Percentiles rank a stretch among this genome's conserved stretches.
phyloP scores from a whole-genome alignment of 2,113 vertebrate species.

The Rhinichthys klamathensis region DNA sequence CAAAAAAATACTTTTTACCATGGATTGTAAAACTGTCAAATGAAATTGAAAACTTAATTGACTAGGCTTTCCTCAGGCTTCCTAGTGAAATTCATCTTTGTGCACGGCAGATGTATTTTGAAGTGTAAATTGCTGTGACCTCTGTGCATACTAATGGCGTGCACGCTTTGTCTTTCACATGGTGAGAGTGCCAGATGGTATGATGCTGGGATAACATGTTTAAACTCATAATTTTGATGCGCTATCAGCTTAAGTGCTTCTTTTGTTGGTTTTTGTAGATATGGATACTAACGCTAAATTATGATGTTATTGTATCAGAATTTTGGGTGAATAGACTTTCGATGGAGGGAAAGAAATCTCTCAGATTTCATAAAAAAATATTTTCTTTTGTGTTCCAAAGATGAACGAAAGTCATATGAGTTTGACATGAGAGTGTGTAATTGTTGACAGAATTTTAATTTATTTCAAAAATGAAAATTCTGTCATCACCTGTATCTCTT shows the following conservation, averaged over 20 bases:
- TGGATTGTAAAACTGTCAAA: conserved; percentile 58
- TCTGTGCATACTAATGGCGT: conserved; percentile 35
- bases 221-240: conserved; percentile 1
- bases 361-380: no score
- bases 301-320: neutral
- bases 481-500: no score
- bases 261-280: neutral
- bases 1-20: conserved; percentile 23
- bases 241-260: neutral
- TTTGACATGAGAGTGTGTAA: no score
- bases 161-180: neutral
- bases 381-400: no score
- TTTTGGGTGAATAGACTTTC: no score
- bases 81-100: conserved; percentile 35
- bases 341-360: no score
- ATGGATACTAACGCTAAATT: conserved; percentile 23
- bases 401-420: no score
- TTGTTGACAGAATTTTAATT: no score
- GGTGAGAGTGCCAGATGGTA: neutral
- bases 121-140: conserved; percentile 38
- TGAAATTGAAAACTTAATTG: conserved; percentile 60
- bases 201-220: neutral
- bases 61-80: conserved; percentile 47
- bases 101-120: conserved; percentile 25
- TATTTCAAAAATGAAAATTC: no score